These are phyloP conservation scores for Psittacara wagleri DNA, from an alignment of 2,113 vertebrate genomes.

Conservation along the genomic window DNA sequence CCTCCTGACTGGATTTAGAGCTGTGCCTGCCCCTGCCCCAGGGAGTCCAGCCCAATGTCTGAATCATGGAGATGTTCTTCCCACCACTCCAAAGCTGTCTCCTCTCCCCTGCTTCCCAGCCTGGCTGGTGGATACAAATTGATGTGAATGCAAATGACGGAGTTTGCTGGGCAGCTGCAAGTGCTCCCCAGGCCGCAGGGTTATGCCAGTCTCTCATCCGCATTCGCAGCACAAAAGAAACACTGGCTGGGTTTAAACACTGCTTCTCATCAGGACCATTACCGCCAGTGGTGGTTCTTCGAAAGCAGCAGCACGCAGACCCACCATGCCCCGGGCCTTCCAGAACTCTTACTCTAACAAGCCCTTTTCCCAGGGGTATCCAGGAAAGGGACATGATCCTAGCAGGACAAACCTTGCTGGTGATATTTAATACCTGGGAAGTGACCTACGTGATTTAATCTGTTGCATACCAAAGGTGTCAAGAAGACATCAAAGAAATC, in stretches of 20 bases:
- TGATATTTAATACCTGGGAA: conserved; percentile 37
- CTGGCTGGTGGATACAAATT: not conserved
- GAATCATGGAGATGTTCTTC: not conserved
- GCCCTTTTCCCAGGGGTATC: not conserved
- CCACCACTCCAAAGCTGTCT: not conserved
- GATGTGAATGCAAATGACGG: not conserved
- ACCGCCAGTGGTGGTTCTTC: not conserved
- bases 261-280: not conserved
- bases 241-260: not conserved
- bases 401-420: not conserved
- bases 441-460: conserved; percentile 23
- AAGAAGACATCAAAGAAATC: conserved; percentile 37
- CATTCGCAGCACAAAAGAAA: not conserved
- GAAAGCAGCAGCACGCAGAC: not conserved
- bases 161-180: not conserved
- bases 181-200: not conserved
- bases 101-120: not conserved
- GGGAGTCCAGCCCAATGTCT: not conserved
- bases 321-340: not conserved
- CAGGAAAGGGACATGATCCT: not conserved
- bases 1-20: conserved; percentile 42
- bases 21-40: conserved; percentile 9
- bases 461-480: not conserved
- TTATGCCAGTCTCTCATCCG: not conserved
- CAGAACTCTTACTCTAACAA: not conserved